phyloP scores from a whole-genome alignment of 1,140 invertebrate genomes.

The Hypsibius dujardini region DNA sequence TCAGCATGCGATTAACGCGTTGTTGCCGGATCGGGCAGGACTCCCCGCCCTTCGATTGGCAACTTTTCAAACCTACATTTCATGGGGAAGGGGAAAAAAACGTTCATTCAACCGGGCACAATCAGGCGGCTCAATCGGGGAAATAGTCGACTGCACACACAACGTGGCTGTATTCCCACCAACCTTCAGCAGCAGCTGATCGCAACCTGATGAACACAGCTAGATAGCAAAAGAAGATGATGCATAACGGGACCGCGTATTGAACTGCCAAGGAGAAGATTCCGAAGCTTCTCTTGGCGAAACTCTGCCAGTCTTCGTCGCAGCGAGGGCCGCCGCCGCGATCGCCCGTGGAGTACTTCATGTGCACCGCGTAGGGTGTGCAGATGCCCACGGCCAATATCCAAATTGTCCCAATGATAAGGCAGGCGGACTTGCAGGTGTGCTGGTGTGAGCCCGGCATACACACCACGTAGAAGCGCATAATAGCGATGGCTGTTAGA shows the following conservation, averaged over 20 bases:
- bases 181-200: constrained; percentile 30
- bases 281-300: constrained; percentile 55
- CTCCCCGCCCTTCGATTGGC: neutral
- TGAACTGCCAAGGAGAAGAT: constrained; percentile 67
- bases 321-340: constrained; percentile 44
- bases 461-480: constrained; percentile 88
- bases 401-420: constrained; percentile 76
- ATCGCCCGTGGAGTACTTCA: constrained; percentile 36
- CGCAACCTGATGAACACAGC: constrained; percentile 71
- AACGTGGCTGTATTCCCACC: too few relatives aligned
- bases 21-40: constrained; percentile 42
- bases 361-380: constrained; percentile 76
- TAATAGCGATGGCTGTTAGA: constrained; percentile 83
- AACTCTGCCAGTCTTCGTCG: constrained; percentile 69
- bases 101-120: too few relatives aligned
- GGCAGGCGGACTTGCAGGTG: constrained; percentile 45
- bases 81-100: too few relatives aligned
- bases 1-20: constrained; percentile 43
- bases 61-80: neutral
- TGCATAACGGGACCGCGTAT: constrained; percentile 78
- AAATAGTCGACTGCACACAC: too few relatives aligned
- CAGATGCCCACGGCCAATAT: constrained; percentile 64
- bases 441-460: constrained; percentile 78
- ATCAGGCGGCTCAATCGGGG: too few relatives aligned
- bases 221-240: constrained; percentile 81